Base-by-base conservation (phyloP, 2,113 vertebrate genomes). In the Tetrax tetrax region DNA sequence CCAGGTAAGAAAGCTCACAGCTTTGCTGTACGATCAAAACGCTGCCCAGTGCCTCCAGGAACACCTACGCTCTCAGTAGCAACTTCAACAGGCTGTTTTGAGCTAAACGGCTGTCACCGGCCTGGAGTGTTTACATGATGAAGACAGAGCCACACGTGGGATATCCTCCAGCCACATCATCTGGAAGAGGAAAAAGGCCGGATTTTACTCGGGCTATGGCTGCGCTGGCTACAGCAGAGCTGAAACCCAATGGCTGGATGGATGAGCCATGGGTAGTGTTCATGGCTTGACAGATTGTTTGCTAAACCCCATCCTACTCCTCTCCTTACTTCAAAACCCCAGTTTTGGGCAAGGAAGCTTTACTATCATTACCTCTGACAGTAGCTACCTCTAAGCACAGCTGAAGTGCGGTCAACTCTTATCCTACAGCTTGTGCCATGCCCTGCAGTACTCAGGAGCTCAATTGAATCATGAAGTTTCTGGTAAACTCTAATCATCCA, bases 61-160 rank as follows among this genome's bases (percentile, higher is more conserved):
- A 59, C 25, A 69, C 43, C 80, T 74, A 43, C 8, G 1, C 33
- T n/a, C 63, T 84, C 87, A 84, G 50, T 1, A 57, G 64, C 22
- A 89, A 50, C 74, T 63, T 54, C 64, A 79, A 76, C 1, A 9
- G 84, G 72, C 31, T 93, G 14, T 13, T 78, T 57, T 37, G 33
- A 80, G 68, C 72, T 38, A 83, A 81, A 17, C 38, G 54, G 61
- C 57, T 91, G 75, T 50, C 80, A 78, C n/a, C 33, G 5, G 41
- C 72, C 60, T 3, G 11, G 60, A 78, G 37, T 8, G 1, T 63
- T 69, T 63, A 28, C 47, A 93, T 4, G 11, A 37, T 23, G 69
- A 60, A 78, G 66, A 68, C 0, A 0, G 50, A 94, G 66, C 51
- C 60, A 81, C 0, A 0, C 4, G 15, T 11, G 6, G 37, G 38